Evolutionary conservation across 2,113 vertebrate genomes (phyloP), one percentile per base, ranked within the genome.

Genomic region (Catharus minimus): DNA sequence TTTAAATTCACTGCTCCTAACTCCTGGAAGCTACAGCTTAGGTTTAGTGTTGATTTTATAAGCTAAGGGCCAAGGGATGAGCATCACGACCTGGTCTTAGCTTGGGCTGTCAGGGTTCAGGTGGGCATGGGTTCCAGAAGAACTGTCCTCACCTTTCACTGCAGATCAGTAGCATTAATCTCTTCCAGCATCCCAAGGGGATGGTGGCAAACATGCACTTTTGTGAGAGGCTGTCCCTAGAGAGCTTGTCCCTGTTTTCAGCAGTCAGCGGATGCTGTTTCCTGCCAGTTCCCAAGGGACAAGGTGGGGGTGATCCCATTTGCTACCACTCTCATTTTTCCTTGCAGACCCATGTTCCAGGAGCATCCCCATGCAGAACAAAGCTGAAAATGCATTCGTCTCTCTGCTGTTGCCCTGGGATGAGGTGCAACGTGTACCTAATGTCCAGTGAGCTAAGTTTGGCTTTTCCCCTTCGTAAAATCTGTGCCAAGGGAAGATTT

Each of bases 231-330:
- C 2, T 85, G 20, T 61, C 28, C 75, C 27, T 27, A 79, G 58
- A 38, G 30, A 84, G 56, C n/a, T 66, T 76, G 55, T 65, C 28
- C 18, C 30, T 3, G 0, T 49, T 92, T 52, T 44, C 15, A n/a
- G 27, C 30, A 46, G 8, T 9, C 15, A 69, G 39, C 15, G 38
- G 55, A 26, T 26, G 33, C 65, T 56, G 17, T 64, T 89, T 53
- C 50, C 50, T 80, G 28, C 26, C 23, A 14, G 20, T 30, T 89
- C 38, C 69, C 55, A 18, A 71, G 55, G 46, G 33, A 41, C 46
- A 46, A 13, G 0, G 2, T 27, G 7, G 7, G 13, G 9, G 10
- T 46, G 53, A 53, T 55, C 36, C n/a, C 6, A 0, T 46, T 69
- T 50, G 23, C 64, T 79, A 14, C 41, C 26, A 19, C 11, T 5